Percentiles rank a stretch among this genome's conserved stretches.
phyloP scores from a whole-genome alignment of 2,113 vertebrate species.

The Leucoraja erinaceus region DNA sequence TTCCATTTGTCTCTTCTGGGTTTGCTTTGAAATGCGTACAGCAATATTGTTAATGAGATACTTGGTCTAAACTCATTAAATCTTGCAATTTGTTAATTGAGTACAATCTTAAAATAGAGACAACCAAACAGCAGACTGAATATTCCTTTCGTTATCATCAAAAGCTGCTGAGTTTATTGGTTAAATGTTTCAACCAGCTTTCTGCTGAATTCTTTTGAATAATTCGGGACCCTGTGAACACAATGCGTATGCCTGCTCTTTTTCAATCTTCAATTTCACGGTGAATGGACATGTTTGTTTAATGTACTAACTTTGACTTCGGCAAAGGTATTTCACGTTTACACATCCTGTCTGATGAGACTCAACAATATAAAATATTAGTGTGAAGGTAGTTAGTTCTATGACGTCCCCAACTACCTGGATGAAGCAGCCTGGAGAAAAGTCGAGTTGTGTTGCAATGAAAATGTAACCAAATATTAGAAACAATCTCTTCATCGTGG shows the following conservation, averaged over 20 bases:
- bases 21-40: background rate
- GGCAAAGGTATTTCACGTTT: conserved; percentile 7
- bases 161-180: background rate
- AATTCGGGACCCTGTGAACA: background rate
- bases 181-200: background rate
- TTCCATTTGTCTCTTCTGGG: background rate
- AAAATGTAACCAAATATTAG: background rate
- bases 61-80: background rate
- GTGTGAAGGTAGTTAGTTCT: background rate
- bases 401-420: background rate
- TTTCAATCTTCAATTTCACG: conserved; percentile 11
- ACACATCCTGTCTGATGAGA: conserved; percentile 5
- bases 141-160: background rate
- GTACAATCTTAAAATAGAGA: background rate
- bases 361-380: conserved; percentile 29
- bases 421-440: conserved; percentile 6
- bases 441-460: background rate
- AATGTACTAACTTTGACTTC: conserved; percentile 28
- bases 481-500: background rate
- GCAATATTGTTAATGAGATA: background rate
- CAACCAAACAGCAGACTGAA: background rate
- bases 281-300: conserved; percentile 27
- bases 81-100: background rate
- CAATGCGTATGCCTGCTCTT: background rate
- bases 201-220: background rate